Base-by-base conservation (phyloP, 2,113 vertebrate genomes). In the Lepisosteus osseus region DNA sequence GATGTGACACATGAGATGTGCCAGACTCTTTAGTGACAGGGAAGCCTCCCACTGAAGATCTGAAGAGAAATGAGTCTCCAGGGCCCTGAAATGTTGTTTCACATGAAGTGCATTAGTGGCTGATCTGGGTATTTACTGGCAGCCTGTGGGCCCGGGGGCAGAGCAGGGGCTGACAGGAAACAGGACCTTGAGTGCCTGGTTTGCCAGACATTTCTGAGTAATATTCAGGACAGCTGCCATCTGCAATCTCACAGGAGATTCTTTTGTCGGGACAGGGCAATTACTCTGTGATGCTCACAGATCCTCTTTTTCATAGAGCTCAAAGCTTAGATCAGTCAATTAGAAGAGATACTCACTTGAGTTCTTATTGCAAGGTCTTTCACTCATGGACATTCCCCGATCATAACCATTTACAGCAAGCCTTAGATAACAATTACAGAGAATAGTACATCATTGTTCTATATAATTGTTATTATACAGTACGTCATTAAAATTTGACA, bases 171-270 rank as follows among this genome's bases (percentile, higher is more conserved):
- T 62, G 79, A 56, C 45, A 82, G 80, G 81, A 86, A 84, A 76
- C 67, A 72, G 75, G 73, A 68, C 73, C 72, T 80, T 78, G 75
- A 77, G 80, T 79, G 70, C 68, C 80, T 75, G 77, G 76, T 83
- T 67, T 78, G 13, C 68, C 45, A 78, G 79, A 66, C 82, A 69
- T 72, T n/a, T 69, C 75, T 82, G 83, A 69, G 54, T 76, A 0
- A 13, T 77, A 76, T 75, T 83, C 76, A 76, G 0, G 0, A 70
- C 57, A 78, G 7, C 0, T 77, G 68, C 72, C 71, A 76, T 79
- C 72, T 85, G 71, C 72, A 62, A 15, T 70, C 57, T 59, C 5
- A 8, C 7, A 59, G 9, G 47, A 51, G 47, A 6, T 5, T 5
- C 9, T 51, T 51, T 51, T 51, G 9, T 51, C 29, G 29, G 29